Evolutionary conservation across 2,797 vertebrate genomes (phyloP).

Genomic region (Ficedula albicollis): DNA sequence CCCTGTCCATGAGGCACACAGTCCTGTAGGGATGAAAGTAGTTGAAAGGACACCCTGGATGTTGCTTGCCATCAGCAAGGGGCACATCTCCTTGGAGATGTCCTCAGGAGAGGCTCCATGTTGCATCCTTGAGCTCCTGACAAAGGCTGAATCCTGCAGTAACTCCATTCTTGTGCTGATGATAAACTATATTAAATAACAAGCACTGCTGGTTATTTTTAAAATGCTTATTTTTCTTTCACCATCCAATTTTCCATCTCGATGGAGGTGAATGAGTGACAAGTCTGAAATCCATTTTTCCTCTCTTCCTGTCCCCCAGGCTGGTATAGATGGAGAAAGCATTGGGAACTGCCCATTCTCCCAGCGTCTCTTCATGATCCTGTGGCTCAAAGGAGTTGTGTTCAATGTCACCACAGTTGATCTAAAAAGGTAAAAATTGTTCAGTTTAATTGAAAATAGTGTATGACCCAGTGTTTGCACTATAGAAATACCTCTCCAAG

Average conservation of each 20-base stretch:
- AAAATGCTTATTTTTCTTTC: not conserved
- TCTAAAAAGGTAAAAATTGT: conserved; percentile 86
- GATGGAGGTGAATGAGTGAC: not conserved
- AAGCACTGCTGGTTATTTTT: not conserved
- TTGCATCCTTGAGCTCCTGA: not conserved
- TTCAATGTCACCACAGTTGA: conserved; percentile 99
- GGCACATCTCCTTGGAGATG: not conserved
- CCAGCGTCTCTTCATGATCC: conserved; percentile 98
- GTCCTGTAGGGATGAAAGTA: not conserved
- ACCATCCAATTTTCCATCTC: not conserved
- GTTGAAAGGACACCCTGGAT: not conserved
- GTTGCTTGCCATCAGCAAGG: not conserved
- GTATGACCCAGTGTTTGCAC: not conserved
- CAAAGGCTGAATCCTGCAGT: not conserved
- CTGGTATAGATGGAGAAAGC: conserved; percentile 95
- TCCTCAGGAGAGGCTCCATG: not conserved
- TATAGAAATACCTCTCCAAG: not conserved
- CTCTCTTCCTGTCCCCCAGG: conserved; percentile 75
- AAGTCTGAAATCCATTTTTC: not conserved
- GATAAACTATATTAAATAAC: not conserved
- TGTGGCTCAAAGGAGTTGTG: conserved; percentile 99
- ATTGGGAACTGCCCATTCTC: conserved; percentile 99
- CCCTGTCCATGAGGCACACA: not conserved
- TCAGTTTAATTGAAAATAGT: not conserved
- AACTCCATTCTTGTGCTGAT: not conserved